Conservation (phyloP, 2,888 invertebrate species). For the Drosophila formosana region DNA sequence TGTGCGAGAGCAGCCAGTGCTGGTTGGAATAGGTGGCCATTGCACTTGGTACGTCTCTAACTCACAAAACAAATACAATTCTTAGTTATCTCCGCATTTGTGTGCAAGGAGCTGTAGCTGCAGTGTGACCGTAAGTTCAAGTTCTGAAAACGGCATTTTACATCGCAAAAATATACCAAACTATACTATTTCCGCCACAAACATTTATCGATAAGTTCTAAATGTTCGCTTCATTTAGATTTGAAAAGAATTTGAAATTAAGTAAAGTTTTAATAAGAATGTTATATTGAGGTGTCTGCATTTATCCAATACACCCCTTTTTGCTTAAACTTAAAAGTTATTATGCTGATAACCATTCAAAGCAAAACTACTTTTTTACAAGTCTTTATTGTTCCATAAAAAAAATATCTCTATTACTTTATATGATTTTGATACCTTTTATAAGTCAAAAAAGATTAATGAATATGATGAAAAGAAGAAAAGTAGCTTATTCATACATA, state of each 20-base stretch:
- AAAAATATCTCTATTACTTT: too few species aligned
- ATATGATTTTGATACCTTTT: too few species aligned
- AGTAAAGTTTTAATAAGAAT: too few species aligned
- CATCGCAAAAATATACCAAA: neutral
- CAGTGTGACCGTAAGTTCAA: neutral
- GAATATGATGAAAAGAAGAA: neutral
- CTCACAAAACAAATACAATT: conserved; percentile 49
- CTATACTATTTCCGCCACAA: neutral
- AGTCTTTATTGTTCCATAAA: too few species aligned
- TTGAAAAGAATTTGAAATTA: too few species aligned
- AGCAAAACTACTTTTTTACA: too few species aligned
- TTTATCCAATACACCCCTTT: too few species aligned
- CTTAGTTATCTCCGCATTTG: conserved; percentile 70
- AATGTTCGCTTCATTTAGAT: too few species aligned
- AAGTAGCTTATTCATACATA: neutral
- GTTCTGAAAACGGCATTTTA: neutral
- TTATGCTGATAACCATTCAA: too few species aligned
- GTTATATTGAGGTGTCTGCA: too few species aligned
- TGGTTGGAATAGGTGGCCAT: conserved; percentile 98
- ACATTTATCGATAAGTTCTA: neutral
- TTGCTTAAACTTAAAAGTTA: too few species aligned
- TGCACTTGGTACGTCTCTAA: conserved; percentile 46
- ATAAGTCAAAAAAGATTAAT: neutral
- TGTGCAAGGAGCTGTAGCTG: conserved; percentile 41
- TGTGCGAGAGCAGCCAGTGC: conserved; percentile 96